A percentile compares a stretch with the other conserved stretches of the same genome.
Conservation (phyloP, 2,797 vertebrate genomes). For the Arrhamphus sclerolepis region DNA sequence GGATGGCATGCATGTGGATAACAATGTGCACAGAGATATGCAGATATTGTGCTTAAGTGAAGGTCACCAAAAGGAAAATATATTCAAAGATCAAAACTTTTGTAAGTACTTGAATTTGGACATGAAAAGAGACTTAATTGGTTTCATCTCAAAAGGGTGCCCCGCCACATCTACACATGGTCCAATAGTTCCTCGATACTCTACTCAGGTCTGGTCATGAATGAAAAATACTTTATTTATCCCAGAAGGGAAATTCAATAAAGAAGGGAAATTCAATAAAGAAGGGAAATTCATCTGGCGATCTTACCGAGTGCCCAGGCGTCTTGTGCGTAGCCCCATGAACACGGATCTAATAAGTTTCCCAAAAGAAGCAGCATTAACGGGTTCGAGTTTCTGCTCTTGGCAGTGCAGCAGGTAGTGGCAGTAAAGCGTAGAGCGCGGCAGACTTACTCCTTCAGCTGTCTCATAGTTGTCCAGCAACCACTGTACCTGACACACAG, state of each 20-base stretch:
- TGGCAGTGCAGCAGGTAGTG: slow-evolving; percentile 97
- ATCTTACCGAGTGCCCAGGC: slow-evolving; percentile 90
- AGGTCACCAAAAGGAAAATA: neutral
- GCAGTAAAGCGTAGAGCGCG: slow-evolving; percentile 94
- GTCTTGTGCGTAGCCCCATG: slow-evolving; percentile 92
- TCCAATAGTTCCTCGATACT: neutral
- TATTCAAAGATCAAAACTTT: neutral
- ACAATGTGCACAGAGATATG: no score
- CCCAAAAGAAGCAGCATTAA: slow-evolving; percentile 94
- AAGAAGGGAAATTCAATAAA: no score
- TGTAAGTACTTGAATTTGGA: neutral
- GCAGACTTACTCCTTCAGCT: slow-evolving; percentile 94
- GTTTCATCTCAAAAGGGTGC: neutral
- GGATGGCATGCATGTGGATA: no score
- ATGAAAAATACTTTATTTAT: no score
- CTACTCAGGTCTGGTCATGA: neutral
- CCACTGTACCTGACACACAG: slow-evolving; percentile 92
- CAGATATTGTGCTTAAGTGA: neutral
- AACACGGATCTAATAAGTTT: slow-evolving; percentile 95
- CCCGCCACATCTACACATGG: neutral
- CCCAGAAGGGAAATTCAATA: no score
- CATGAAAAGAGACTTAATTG: neutral
- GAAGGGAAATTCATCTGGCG: no score
- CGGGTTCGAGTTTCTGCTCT: slow-evolving; percentile 95
- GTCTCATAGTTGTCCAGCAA: slow-evolving; percentile 97